Conservation (phyloP, 2,113 vertebrate species). For the Fulica atra region DNA sequence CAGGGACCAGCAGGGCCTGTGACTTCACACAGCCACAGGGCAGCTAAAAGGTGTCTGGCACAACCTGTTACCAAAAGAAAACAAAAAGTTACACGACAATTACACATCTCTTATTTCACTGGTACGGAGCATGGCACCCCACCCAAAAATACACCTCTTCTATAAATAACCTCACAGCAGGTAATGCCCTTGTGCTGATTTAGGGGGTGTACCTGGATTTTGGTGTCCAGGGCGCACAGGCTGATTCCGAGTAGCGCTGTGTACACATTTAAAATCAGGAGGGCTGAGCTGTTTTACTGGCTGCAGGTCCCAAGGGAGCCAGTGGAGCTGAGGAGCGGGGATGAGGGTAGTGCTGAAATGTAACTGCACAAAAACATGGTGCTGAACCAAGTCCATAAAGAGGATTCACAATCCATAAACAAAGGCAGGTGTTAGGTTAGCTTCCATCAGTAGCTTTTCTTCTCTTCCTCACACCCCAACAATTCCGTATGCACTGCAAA, state of each 20-base stretch:
- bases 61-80: neutral
- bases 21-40: rapidly evolving
- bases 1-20: rapidly evolving
- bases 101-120: neutral
- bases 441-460: neutral
- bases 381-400: neutral
- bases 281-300: rapidly evolving
- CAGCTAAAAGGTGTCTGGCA: neutral
- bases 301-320: neutral
- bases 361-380: rapidly evolving
- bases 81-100: neutral
- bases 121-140: neutral
- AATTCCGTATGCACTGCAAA: neutral
- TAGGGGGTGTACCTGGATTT: neutral
- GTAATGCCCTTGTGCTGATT: rapidly evolving
- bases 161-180: neutral
- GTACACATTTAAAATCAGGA: rapidly evolving
- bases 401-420: neutral
- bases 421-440: neutral
- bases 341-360: neutral
- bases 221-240: rapidly evolving
- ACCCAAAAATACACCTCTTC: rapidly evolving
- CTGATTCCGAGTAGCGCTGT: rapidly evolving
- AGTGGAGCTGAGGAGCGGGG: neutral
- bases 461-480: neutral